Percentiles rank a stretch among this genome's conserved stretches.
Evolutionary conservation across 2,888 invertebrate species (phyloP).

Genomic region (Campopleginae sp.): DNA sequence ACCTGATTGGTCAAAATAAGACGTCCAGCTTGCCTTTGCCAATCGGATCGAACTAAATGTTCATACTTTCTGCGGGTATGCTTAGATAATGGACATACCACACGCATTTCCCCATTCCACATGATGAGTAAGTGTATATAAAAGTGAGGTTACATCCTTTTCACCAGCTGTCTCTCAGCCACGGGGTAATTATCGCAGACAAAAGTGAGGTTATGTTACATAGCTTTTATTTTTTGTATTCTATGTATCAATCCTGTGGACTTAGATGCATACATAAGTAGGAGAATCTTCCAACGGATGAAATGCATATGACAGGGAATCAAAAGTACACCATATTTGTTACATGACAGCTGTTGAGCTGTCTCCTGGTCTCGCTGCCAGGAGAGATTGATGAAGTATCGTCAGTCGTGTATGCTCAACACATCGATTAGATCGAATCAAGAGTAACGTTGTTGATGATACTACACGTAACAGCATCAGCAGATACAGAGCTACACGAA

Average conservation of each 20-base stretch:
- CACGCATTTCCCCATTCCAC: neutral
- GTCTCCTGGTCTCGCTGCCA: neutral
- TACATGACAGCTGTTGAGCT: neutral
- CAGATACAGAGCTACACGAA: neutral
- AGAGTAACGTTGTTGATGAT: neutral
- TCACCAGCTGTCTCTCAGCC: neutral
- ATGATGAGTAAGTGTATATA: neutral
- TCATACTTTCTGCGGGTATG: neutral
- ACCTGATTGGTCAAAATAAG: neutral
- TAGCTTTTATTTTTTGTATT: neutral
- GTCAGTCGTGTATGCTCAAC: neutral
- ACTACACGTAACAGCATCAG: no score
- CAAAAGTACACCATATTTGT: no score
- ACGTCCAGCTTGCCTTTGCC: neutral
- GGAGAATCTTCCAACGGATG: neutral
- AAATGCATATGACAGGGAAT: neutral
- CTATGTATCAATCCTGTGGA: neutral
- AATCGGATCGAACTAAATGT: neutral
- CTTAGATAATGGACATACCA: neutral
- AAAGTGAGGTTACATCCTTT: constrained; percentile 1
- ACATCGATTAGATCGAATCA: neutral
- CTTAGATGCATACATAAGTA: neutral
- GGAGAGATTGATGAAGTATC: neutral
- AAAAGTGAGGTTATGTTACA: neutral
- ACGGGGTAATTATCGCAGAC: neutral